Evolutionary conservation across 2,888 invertebrate species (phyloP), one percentile per base, ranked within the genome.

Genomic region (Sclerodermus sp.): DNA sequence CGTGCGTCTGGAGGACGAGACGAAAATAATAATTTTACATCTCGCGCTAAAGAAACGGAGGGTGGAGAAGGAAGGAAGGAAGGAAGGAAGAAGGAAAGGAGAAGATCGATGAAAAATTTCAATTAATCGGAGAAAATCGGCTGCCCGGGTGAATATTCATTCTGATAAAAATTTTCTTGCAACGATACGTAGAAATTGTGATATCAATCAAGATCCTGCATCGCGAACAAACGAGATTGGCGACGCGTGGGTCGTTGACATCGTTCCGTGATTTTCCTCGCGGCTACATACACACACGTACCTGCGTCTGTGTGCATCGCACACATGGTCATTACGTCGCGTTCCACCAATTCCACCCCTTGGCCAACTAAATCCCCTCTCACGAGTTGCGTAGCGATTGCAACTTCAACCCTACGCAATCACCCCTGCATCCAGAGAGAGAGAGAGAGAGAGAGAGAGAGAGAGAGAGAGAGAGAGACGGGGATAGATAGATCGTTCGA

Each of bases 191-290:
- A n/a, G n/a, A n/a, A n/a, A n/a, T n/a, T n/a, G n/a, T n/a, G n/a
- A n/a, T n/a, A n/a, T 30, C 30, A 41, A 45, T 36, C 14, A n/a
- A 44, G 17, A 36, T 23, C 23, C 23, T 23, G 23, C 3, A 23
- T 23, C 23, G 23, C 23, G 34, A 34, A 13, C 34, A 34, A 34
- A 13, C 34, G 34, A 34, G 34, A 34, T 12, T 34, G 34, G 46
- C 45, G 52, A 45, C 51, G 47, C 55, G 55, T 51, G 52, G 73
- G 73, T 73, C 73, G 64, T 71, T 72, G 73, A 72, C 73, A 71
- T 71, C 68, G 65, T 58, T 57, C 68, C 57, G 72, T 73, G 71
- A 72, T 73, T 73, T 73, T 73, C 72, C 73, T 72, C 59, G 60
- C 45, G 45, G 48, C 3, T 12, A 60, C 51, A 58, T 63, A 66